A percentile compares a stretch with the other conserved stretches of the same genome.
Evolutionary conservation across 2,888 invertebrate species (phyloP).

Genomic region (Mythimna pallens): DNA sequence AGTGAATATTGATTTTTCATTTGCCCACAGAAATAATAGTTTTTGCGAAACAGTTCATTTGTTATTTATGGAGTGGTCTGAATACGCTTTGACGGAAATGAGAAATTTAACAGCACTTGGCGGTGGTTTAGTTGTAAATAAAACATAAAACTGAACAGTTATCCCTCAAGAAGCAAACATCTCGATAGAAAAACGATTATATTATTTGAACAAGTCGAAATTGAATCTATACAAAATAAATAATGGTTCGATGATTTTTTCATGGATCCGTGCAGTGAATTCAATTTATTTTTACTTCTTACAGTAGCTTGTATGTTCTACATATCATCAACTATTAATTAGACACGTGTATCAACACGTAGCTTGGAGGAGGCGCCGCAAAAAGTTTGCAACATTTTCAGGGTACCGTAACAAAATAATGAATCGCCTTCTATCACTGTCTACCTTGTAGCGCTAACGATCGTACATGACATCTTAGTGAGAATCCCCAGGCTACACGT

Average conservation of each 20-base stretch:
- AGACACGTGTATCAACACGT: constrained; percentile 53
- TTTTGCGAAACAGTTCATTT: constrained; percentile 3
- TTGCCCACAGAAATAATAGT: constrained; percentile 6
- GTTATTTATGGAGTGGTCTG: not conserved
- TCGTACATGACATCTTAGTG: not conserved
- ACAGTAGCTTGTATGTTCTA: constrained; percentile 32
- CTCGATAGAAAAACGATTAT: not conserved
- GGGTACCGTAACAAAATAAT: constrained; percentile 25
- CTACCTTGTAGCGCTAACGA: not conserved
- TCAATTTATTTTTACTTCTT: constrained; percentile 6
- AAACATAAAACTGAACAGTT: not conserved
- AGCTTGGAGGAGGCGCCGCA: constrained; percentile 40
- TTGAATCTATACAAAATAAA: not conserved
- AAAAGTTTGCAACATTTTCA: constrained; percentile 47
- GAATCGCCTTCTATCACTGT: not conserved
- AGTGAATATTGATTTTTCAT: constrained; percentile 32
- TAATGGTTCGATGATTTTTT: constrained; percentile 3
- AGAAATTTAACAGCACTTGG: constrained; percentile 25
- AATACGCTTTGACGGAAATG: constrained; percentile 34
- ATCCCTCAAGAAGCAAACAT: not conserved
- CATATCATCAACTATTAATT: constrained; percentile 47
- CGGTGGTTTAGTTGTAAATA: not conserved
- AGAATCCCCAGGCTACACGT: too few species aligned
- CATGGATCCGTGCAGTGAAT: not conserved
- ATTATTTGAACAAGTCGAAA: not conserved